phyloP scores from a whole-genome alignment of 2,888 invertebrate genomes.

The Unio delphinus region DNA sequence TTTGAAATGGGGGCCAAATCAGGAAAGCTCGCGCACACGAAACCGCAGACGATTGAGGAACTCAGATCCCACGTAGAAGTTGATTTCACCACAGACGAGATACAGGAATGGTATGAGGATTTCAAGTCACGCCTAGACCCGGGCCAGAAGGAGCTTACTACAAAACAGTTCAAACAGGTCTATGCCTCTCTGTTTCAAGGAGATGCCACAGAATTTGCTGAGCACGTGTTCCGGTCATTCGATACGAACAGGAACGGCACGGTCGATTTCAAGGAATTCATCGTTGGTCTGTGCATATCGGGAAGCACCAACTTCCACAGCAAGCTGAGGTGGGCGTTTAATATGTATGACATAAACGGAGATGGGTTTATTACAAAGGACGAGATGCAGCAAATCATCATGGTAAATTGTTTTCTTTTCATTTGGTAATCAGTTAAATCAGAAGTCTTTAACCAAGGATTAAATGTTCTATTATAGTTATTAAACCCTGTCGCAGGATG shows the following conservation, averaged over 20 bases:
- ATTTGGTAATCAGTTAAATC: too few species aligned
- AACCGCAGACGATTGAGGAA: too few species aligned
- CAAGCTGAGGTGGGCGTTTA: conserved; percentile 44
- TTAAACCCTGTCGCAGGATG: too few species aligned
- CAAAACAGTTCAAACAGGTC: conserved; percentile 35
- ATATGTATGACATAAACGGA: conserved; percentile 44
- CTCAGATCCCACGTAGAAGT: too few species aligned
- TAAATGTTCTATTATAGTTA: too few species aligned
- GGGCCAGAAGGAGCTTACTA: conserved; percentile 26
- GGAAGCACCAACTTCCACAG: conserved; percentile 32
- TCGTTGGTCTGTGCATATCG: conserved; percentile 37
- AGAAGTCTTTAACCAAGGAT: too few species aligned
- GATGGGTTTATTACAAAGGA: conserved; percentile 39
- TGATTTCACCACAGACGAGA: too few species aligned
- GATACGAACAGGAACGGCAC: conserved; percentile 34
- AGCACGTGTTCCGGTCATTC: conserved; percentile 43
- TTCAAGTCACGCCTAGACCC: conserved; percentile 2
- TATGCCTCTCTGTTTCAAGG: conserved; percentile 33
- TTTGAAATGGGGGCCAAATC: too few species aligned
- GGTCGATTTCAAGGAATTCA: conserved; percentile 43
- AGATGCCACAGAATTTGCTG: conserved; percentile 36
- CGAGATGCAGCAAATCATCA: conserved; percentile 40
- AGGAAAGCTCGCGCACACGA: too few species aligned
- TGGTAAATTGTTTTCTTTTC: conserved; percentile 7
- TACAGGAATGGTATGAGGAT: too few species aligned